Evolutionary conservation across 2,888 invertebrate species (phyloP), one percentile per base, ranked within the genome.

Genomic region (Epiperipatus broadwayi): DNA sequence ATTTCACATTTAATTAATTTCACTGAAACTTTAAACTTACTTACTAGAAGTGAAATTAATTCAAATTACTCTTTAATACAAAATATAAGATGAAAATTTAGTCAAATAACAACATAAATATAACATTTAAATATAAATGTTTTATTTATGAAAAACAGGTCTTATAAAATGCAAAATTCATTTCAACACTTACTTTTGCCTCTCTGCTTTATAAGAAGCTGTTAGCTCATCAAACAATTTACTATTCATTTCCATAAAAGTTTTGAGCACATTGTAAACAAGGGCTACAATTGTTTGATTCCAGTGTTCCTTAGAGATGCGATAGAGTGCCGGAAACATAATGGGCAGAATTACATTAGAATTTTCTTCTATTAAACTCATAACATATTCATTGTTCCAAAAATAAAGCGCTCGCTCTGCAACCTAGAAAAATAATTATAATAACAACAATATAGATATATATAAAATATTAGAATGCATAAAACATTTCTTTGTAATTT

Each of bases 161-260:
- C n/a, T n/a, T 42, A 12, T 10, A 21, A 8, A 5, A n/a, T 8
- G 5, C 5, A 5, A 8, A n/a, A 27, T 8, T 30, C 5, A 43
- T 43, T n/a, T 2, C 16, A 19, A 30, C 18, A 69, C 77, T 73
- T 65, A 95, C 95, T 89, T 93, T 73, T 93, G 93, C 66, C 93
- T 70, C 67, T 97, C 95, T 56, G 87, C 81, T 69, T 97, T 97
- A 68, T 95, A 97, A 66, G 85, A 85, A 56, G 89, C 79, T 57
- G 95, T 85, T 61, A 97, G 73, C 68, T 97, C 95, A 63, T 99
- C 97, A 59, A 99, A 97, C 50, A 99, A 72, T 65, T 91, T 93
- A 58, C 91, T 91, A 70, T 97, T 97, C 95, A 99, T 97, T 66
- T 97, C 97, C 97, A 97, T 97, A 67, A 99, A 97, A 41, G 95